Conservation (phyloP, 2,113 vertebrate species). For the Reinhardtius hippoglossoides region DNA sequence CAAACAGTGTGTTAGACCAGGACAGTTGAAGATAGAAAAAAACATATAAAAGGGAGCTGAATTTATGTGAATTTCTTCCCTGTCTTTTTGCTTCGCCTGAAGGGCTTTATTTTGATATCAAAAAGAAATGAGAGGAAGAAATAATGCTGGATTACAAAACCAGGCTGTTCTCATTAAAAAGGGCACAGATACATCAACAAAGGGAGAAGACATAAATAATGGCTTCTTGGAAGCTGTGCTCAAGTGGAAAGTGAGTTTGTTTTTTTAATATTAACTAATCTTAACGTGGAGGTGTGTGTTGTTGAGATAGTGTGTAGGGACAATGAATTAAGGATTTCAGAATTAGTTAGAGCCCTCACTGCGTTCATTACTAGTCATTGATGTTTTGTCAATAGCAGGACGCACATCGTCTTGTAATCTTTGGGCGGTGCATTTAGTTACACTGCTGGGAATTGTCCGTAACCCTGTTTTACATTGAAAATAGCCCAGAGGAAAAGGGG, state of each 20-base stretch:
- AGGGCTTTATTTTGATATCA: conserved; percentile 70
- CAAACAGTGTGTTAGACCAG: conserved; percentile 74
- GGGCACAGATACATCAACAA: conserved; percentile 35
- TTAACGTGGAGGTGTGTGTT: conserved; percentile 33
- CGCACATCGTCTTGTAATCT: conserved; percentile 93
- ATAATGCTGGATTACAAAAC: conserved; percentile 61
- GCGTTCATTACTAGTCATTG: conserved; percentile 89
- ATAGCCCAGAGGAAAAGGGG: conserved; percentile 90
- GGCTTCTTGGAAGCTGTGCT: conserved; percentile 27
- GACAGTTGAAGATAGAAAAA: conserved; percentile 68
- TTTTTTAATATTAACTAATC: conserved; percentile 44
- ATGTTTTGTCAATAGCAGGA: conserved; percentile 93
- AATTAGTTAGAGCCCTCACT: conserved; percentile 59
- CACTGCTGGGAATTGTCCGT: conserved; percentile 94
- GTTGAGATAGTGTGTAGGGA: conserved; percentile 42
- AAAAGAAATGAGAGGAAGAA: conserved; percentile 59
- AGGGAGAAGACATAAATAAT: conserved; percentile 46
- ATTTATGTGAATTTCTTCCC: conserved; percentile 56
- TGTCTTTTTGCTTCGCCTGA: conserved; percentile 59
- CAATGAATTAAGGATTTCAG: conserved; percentile 62
- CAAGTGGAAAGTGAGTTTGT: conserved; percentile 20
- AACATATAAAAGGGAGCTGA: conserved; percentile 55
- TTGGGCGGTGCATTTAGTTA: conserved; percentile 91
- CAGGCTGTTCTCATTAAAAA: conserved; percentile 64
- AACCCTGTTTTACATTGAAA: conserved; percentile 96